These are phyloP conservation scores for Spicauda simplicius DNA, from an alignment of 2,888 invertebrate genomes.

Conservation along the genomic window DNA sequence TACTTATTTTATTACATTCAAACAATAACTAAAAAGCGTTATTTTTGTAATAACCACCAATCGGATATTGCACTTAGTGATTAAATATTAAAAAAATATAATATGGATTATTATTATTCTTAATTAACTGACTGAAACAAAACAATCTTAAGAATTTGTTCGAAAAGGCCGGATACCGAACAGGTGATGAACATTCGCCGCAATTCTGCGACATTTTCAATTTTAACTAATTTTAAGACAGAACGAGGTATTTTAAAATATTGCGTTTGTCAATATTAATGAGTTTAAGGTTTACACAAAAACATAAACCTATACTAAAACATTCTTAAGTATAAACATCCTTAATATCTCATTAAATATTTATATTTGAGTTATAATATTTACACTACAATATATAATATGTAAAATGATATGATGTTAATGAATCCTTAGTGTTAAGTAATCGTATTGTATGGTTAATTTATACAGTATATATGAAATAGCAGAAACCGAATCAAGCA, in stretches of 20 bases:
- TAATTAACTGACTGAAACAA: too few relatives aligned
- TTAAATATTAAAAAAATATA: too few relatives aligned
- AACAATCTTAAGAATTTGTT: too few relatives aligned
- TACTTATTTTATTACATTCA: too few relatives aligned
- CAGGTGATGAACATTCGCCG: too few relatives aligned
- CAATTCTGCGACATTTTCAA: too few relatives aligned
- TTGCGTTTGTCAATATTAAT: background rate
- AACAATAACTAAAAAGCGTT: too few relatives aligned
- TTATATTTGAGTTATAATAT: conserved; percentile 10
- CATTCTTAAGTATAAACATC: background rate
- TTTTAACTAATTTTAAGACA: background rate
- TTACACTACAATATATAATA: conserved; percentile 1
- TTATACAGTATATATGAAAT: background rate
- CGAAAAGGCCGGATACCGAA: too few relatives aligned
- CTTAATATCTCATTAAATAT: conserved; percentile 6
- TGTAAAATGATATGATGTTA: conserved; percentile 10
- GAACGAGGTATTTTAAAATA: background rate
- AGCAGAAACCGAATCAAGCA: background rate
- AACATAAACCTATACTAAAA: background rate
- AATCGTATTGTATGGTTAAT: background rate
- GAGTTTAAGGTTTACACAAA: background rate
- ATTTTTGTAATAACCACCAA: too few relatives aligned
- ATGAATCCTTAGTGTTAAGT: conserved; percentile 10
- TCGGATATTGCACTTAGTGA: too few relatives aligned
- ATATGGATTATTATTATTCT: too few relatives aligned